These are phyloP conservation scores for Rhagologus leucostigma DNA, from an alignment of 2,113 vertebrate genomes.

Conservation along the genomic window DNA sequence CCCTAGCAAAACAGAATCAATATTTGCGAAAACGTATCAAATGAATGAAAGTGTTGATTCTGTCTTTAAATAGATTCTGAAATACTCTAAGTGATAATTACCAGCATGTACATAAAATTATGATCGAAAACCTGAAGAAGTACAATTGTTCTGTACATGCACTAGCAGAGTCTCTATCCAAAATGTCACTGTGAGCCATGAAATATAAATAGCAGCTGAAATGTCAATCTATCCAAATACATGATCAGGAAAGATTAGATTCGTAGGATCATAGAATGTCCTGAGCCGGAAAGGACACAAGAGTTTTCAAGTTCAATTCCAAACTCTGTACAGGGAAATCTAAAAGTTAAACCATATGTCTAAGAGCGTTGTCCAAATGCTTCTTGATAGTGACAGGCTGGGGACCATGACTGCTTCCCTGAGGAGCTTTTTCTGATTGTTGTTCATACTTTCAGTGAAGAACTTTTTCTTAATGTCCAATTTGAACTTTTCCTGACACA, in stretches of 20 bases:
- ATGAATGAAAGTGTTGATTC: not conserved
- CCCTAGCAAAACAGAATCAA: not conserved
- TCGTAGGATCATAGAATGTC: not conserved
- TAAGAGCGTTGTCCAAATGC: not conserved
- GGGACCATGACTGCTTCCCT: not conserved
- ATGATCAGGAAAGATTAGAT: not conserved
- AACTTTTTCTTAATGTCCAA: not conserved
- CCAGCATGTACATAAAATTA: not conserved
- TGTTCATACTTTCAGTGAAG: not conserved
- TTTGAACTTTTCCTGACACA: not conserved
- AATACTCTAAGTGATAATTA: not conserved
- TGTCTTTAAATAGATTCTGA: not conserved
- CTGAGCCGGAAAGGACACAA: not conserved
- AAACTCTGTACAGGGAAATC: not conserved
- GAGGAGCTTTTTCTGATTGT: not conserved
- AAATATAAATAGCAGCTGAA: not conserved
- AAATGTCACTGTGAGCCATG: not conserved
- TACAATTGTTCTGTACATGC: not conserved
- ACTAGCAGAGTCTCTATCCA: not conserved
- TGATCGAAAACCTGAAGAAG: not conserved
- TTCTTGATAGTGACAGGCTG: not conserved
- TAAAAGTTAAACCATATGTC: not conserved
- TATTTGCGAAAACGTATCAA: not conserved
- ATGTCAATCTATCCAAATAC: not conserved
- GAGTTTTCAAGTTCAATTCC: not conserved